These are phyloP conservation scores for Ischnura elegans DNA, from an alignment of 2,888 invertebrate species.

Conservation along the genomic window DNA sequence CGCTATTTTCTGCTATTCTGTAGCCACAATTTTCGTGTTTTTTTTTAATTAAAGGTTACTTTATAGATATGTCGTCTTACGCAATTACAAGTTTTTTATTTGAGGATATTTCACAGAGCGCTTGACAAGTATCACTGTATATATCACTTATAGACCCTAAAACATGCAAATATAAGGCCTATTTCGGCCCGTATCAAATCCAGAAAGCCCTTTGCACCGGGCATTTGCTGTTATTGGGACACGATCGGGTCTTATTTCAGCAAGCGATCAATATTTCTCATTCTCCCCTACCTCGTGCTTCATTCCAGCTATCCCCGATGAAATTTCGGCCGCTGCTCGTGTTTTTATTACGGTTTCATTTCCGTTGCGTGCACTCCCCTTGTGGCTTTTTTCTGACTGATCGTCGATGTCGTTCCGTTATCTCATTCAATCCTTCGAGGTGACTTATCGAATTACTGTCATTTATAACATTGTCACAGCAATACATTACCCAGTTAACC, in stretches of 20 bases:
- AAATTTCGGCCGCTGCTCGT: no score
- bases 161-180: no score
- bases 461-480: neutral
- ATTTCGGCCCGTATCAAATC: no score
- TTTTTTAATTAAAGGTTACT: no score
- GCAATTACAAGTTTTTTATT: no score
- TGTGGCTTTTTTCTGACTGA: neutral
- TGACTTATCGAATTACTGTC: neutral
- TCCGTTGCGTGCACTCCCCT: neutral
- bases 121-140: no score
- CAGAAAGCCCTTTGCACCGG: neutral
- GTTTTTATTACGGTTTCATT: neutral
- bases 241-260: neutral
- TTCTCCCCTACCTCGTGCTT: neutral
- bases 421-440: neutral
- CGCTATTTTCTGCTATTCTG: no score
- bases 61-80: no score
- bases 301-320: neutral
- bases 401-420: neutral
- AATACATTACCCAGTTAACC: neutral
- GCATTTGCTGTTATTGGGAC: neutral
- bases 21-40: no score
- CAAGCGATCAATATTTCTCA: neutral
- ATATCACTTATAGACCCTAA: no score
- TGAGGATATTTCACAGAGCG: no score